Percentiles rank a stretch among this genome's conserved stretches.
phyloP scores from a whole-genome alignment of 2,797 vertebrate species.

The Pipistrellus pygmaeus region DNA sequence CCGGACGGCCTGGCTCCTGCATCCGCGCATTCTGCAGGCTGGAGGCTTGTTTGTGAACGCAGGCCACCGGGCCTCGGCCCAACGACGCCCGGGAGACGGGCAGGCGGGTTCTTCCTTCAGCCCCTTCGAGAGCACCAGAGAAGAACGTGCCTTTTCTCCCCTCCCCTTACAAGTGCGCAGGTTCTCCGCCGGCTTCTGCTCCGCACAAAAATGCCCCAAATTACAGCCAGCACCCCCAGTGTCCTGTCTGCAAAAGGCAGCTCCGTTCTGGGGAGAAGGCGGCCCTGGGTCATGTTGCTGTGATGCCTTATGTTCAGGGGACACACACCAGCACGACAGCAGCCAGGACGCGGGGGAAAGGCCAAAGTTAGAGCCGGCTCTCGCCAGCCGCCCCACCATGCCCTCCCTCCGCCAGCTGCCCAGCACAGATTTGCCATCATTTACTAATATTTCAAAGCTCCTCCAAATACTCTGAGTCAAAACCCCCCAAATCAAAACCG shows the following conservation, averaged over 20 bases:
- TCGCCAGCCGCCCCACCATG: conserved; percentile 78
- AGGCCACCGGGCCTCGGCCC: not conserved
- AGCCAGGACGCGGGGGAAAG: conserved; percentile 83
- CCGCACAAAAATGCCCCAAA: conserved; percentile 75
- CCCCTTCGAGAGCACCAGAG: not conserved
- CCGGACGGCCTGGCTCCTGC: conserved; percentile 57
- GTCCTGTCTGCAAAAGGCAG: conserved; percentile 75
- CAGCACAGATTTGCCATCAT: conserved; percentile 60
- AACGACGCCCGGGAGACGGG: not conserved
- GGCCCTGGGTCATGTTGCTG: conserved; percentile 81
- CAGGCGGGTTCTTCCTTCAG: conserved; percentile 46
- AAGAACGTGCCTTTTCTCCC: not conserved
- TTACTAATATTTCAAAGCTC: conserved; percentile 75
- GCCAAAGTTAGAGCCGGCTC: conserved; percentile 80
- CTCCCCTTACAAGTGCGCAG: not conserved
- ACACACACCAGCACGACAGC: conserved; percentile 79
- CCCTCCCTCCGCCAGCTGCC: conserved; percentile 69
- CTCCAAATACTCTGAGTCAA: not conserved
- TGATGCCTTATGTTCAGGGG: conserved; percentile 80
- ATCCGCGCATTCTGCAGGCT: conserved; percentile 64
- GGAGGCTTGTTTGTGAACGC: conserved; percentile 40
- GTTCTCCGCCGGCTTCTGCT: conserved; percentile 65
- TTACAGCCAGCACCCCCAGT: conserved; percentile 81
- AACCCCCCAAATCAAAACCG: not conserved
- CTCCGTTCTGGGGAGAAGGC: conserved; percentile 48